Conservation (phyloP, 1,140 invertebrate species). For the Bombus fervidus region DNA sequence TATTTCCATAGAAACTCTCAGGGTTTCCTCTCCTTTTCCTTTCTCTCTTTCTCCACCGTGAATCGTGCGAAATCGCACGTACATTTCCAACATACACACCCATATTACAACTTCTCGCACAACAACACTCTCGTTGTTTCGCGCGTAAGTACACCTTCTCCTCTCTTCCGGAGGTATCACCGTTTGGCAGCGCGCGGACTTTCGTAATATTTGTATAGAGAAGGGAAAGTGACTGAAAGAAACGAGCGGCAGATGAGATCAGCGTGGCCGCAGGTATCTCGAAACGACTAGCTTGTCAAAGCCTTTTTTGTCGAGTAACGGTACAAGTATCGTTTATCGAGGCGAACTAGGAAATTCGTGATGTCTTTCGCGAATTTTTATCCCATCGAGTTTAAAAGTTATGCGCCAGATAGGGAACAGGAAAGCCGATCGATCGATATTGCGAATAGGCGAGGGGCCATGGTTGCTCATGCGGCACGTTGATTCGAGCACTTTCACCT, state of each 20-base stretch:
- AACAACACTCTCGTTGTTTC: conserved; percentile 5
- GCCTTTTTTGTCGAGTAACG: neutral
- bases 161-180: conserved; percentile 24
- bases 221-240: conserved; percentile 46
- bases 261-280: neutral
- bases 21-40: neutral
- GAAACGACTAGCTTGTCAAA: neutral
- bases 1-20: conserved; percentile 36
- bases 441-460: conserved; percentile 24
- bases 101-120: neutral
- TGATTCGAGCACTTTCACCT: conserved; percentile 58
- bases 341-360: neutral
- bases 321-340: too few species aligned
- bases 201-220: conserved; percentile 46
- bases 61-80: conserved; percentile 6
- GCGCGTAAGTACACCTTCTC: neutral
- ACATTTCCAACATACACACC: neutral
- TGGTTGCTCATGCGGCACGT: conserved; percentile 55
- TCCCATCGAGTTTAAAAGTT: neutral
- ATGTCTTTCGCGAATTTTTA: neutral
- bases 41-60: neutral
- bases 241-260: conserved; percentile 26
- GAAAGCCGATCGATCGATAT: conserved; percentile 9
- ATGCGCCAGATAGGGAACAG: neutral
- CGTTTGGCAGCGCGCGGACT: conserved; percentile 22